Conservation (phyloP, 2,888 invertebrate genomes). For the Tenodera sinensis region DNA sequence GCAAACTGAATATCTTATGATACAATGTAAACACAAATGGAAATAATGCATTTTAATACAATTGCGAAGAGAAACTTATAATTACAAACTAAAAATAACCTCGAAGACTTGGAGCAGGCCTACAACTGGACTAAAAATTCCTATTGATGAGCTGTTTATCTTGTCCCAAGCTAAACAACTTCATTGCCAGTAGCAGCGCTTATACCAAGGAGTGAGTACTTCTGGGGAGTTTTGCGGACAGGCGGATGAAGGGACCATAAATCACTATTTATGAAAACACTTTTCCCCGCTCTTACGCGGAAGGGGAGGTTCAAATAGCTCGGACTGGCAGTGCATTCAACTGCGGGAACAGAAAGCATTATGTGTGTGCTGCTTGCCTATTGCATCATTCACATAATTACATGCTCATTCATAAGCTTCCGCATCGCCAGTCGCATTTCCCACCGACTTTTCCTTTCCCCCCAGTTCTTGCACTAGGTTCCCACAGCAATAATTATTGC, state of each 20-base stretch:
- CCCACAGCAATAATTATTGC: not conserved
- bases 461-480: not conserved
- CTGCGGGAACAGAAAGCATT: not conserved
- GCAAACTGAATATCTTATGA: no score
- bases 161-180: no score
- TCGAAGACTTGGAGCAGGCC: no score
- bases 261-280: not conserved
- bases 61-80: no score
- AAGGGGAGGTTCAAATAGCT: not conserved
- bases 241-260: not conserved
- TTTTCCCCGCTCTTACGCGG: not conserved
- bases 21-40: no score
- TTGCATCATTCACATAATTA: conserved; percentile 7
- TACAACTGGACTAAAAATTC: no score
- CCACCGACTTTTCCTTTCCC: not conserved
- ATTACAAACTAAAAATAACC: no score
- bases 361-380: not conserved
- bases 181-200: no score
- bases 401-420: not conserved
- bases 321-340: not conserved
- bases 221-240: not conserved
- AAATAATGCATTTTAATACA: no score
- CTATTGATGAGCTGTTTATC: no score
- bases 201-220: no score
- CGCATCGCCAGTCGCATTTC: not conserved